These are phyloP conservation scores for Aromia moschata DNA, from an alignment of 2,888 invertebrate species.

Conservation along the genomic window DNA sequence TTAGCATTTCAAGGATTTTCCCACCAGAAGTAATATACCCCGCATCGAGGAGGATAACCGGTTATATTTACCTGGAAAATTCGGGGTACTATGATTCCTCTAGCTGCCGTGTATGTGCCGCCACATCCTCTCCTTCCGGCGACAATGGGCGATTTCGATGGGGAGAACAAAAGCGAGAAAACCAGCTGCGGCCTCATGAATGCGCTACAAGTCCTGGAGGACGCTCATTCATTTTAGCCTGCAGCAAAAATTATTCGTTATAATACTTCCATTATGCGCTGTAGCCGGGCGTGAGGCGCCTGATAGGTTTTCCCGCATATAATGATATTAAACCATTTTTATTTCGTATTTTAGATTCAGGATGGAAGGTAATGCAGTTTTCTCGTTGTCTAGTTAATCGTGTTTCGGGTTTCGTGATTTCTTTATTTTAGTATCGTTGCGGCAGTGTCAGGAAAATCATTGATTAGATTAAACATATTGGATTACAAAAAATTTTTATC, in stretches of 20 bases:
- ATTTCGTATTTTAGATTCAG: no score
- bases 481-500: no score
- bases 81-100: constrained; percentile 84
- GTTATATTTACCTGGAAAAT: constrained; percentile 78
- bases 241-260: neutral
- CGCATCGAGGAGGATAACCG: no score
- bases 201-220: neutral
- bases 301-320: neutral
- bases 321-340: neutral
- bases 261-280: neutral
- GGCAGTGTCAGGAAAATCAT: no score
- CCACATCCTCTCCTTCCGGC: constrained; percentile 66
- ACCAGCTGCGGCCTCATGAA: neutral
- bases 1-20: no score
- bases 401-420: no score
- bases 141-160: neutral
- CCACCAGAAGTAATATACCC: no score
- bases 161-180: neutral
- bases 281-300: neutral
- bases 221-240: constrained; percentile 4
- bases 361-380: no score
- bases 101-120: constrained; percentile 70
- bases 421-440: no score
- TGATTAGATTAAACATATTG: no score
- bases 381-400: no score